phyloP scores from a whole-genome alignment of 2,113 vertebrate species.

The Bathybates hornii region DNA sequence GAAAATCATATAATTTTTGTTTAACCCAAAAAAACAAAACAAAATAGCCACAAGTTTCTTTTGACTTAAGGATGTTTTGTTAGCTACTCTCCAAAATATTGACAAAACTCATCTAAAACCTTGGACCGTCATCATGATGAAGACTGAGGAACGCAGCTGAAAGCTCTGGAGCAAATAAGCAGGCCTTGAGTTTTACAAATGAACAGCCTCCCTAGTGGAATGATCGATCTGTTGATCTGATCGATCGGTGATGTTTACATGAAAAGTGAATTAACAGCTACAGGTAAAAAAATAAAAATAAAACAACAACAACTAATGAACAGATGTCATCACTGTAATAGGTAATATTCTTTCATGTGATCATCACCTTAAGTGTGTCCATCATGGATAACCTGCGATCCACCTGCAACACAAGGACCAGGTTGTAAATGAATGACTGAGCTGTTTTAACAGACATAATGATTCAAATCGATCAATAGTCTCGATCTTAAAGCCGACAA shows the following conservation, averaged over 20 bases:
- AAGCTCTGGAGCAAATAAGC: not conserved
- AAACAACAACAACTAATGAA: not conserved
- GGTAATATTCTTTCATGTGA: not conserved
- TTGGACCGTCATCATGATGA: not conserved
- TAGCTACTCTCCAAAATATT: not conserved
- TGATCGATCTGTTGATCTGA: not conserved
- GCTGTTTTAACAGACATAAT: not conserved
- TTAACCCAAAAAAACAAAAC: not conserved
- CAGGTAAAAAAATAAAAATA: not conserved
- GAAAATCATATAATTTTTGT: not conserved
- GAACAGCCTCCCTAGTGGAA: not conserved
- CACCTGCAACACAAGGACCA: conserved; percentile 30
- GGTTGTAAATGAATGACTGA: not conserved
- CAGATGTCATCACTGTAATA: not conserved
- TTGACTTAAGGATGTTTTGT: not conserved
- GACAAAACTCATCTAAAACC: not conserved
- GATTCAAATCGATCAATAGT: not conserved
- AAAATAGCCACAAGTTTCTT: not conserved
- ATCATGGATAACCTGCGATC: conserved; percentile 32
- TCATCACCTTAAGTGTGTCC: conserved; percentile 9
- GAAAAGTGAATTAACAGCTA: not conserved
- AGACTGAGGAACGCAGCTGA: not conserved
- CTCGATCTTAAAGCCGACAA: not conserved
- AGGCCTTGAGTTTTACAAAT: not conserved
- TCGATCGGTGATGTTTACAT: not conserved